A percentile compares a stretch with the other conserved stretches of the same genome.
phyloP scores from a whole-genome alignment of 2,113 vertebrate species.

The Megaceryle torquata region DNA sequence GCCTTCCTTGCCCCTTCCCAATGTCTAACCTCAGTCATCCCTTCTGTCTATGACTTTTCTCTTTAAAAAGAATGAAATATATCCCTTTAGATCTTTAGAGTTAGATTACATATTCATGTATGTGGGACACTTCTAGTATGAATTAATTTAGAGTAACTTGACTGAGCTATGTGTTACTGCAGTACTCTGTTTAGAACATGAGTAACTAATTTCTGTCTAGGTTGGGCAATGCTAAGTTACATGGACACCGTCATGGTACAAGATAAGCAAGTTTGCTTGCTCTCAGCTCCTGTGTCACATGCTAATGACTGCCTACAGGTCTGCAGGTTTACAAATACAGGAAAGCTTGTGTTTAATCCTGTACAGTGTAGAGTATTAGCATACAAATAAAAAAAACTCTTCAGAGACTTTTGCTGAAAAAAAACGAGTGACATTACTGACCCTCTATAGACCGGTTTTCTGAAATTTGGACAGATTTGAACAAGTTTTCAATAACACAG shows the following conservation, averaged over 20 bases:
- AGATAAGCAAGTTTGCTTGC: background rate
- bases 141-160: background rate
- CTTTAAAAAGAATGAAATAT: background rate
- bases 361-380: background rate
- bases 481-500: background rate
- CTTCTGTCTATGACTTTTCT: background rate
- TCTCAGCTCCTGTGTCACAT: background rate
- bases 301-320: background rate
- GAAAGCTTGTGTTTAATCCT: background rate
- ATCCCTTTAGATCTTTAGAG: background rate
- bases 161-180: background rate
- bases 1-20: background rate
- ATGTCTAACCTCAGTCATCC: background rate
- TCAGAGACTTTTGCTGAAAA: background rate
- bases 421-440: background rate
- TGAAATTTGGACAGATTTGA: background rate
- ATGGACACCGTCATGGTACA: rapidly evolving
- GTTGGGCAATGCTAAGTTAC: background rate
- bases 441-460: background rate
- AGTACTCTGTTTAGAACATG: background rate
- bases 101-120: background rate
- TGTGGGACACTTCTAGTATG: background rate
- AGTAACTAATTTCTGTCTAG: background rate
- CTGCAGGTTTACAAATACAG: background rate
- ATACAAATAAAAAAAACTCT: background rate